These are phyloP conservation scores for Trematomus loennbergii DNA, from an alignment of 2,113 vertebrate species.

Conservation along the genomic window DNA sequence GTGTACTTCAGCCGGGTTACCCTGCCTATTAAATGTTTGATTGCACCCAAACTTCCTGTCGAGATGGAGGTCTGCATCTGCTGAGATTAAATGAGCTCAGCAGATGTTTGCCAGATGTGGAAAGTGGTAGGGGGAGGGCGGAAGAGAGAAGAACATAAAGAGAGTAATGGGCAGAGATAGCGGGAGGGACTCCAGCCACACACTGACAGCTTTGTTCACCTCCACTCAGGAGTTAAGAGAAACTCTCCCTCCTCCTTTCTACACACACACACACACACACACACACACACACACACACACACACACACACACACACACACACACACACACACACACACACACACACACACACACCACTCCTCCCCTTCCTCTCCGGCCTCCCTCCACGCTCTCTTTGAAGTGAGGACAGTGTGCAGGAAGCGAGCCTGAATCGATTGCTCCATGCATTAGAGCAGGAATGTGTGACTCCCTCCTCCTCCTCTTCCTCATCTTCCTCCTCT, in stretches of 20 bases:
- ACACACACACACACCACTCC: too few species aligned
- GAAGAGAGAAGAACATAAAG: constrained; percentile 18
- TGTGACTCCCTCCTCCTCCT: constrained; percentile 69
- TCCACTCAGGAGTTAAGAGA: constrained; percentile 43
- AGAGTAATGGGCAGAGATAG: constrained; percentile 22
- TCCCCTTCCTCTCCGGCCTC: constrained; percentile 38
- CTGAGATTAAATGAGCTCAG: constrained; percentile 65
- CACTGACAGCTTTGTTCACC: constrained; percentile 77
- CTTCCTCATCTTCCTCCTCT: constrained; percentile 53
- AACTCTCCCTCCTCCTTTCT: constrained; percentile 10
- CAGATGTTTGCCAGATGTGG: constrained; percentile 74
- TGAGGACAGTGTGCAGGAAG: constrained; percentile 71
- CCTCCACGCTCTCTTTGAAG: constrained; percentile 72
- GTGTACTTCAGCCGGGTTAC: constrained; percentile 29
- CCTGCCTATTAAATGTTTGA: constrained; percentile 60
- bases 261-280: constrained; percentile 4
- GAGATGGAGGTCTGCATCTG: constrained; percentile 37
- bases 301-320: too few species aligned
- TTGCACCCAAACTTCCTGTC: constrained; percentile 70
- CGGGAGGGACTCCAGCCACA: constrained; percentile 52
- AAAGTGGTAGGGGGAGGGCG: background rate
- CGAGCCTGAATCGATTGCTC: constrained; percentile 80
- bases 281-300: background rate
- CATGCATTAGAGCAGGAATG: constrained; percentile 81
- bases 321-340: too few species aligned